phyloP scores from a whole-genome alignment of 2,888 invertebrate genomes.

The Chelonus formosanus region DNA sequence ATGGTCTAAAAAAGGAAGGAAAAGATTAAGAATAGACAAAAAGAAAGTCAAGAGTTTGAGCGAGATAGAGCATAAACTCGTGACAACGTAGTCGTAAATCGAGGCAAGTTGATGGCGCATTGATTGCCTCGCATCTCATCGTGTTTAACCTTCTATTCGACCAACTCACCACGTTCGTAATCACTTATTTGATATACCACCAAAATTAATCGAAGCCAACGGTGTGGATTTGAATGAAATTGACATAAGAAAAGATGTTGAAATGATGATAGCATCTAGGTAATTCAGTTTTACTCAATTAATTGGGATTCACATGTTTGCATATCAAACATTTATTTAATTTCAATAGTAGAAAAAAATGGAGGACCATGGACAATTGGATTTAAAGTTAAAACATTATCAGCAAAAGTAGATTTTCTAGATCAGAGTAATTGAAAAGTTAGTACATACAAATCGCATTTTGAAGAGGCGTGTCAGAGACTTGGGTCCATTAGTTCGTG shows the following conservation, averaged over 20 bases:
- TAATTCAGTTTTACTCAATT: no score
- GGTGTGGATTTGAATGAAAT: no score
- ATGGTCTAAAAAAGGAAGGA: constrained; percentile 34
- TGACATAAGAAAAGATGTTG: no score
- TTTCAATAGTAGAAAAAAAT: no score
- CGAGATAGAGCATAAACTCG: constrained; percentile 44
- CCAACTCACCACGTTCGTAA: neutral
- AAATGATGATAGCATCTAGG: no score
- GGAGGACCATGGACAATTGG: no score
- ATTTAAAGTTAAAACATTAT: no score
- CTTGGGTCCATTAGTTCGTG: constrained; percentile 55
- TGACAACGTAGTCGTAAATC: constrained; percentile 62
- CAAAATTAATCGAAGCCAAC: neutral
- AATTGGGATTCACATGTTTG: no score
- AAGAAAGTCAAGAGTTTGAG: constrained; percentile 43
- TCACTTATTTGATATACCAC: neutral
- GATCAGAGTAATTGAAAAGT: constrained; percentile 2
- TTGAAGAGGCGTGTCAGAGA: constrained; percentile 23
- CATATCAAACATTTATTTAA: no score
- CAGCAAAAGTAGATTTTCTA: no score
- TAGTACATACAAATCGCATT: constrained; percentile 3
- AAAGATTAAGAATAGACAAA: constrained; percentile 30
- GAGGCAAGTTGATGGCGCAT: constrained; percentile 62
- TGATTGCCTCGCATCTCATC: constrained; percentile 62
- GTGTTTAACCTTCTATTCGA: constrained; percentile 37